These are phyloP conservation scores for Euura lappo DNA, from an alignment of 1,140 invertebrate genomes.

Conservation along the genomic window DNA sequence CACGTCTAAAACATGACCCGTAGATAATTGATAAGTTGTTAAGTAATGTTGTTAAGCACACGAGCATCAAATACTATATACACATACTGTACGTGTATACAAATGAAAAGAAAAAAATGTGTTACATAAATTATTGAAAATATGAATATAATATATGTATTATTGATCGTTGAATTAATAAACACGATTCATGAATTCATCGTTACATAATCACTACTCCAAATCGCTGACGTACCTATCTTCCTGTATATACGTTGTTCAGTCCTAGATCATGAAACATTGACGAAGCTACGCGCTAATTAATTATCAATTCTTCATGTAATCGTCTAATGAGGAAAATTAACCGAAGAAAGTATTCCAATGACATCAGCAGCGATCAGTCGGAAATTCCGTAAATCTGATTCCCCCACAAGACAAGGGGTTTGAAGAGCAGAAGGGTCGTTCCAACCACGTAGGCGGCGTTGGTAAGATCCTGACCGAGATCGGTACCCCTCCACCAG, in stretches of 20 bases:
- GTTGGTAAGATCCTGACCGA: slow-evolving; percentile 40
- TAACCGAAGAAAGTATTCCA: too few relatives aligned
- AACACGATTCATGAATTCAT: slow-evolving; percentile 38
- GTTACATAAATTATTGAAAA: slow-evolving; percentile 40
- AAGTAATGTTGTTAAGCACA: slow-evolving; percentile 2
- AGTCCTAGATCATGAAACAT: too few relatives aligned
- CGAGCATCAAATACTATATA: neutral
- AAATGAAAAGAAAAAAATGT: slow-evolving; percentile 38
- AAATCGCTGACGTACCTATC: neutral
- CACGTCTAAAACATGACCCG: neutral
- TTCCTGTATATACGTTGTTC: neutral
- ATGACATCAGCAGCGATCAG: too few relatives aligned
- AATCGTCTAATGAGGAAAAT: too few relatives aligned
- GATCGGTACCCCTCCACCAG: slow-evolving; percentile 40
- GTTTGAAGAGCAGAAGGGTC: slow-evolving; percentile 44
- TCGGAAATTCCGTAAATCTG: too few relatives aligned
- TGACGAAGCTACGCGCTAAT: too few relatives aligned
- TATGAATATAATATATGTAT: slow-evolving; percentile 39
- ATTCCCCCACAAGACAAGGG: too few relatives aligned
- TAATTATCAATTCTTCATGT: too few relatives aligned
- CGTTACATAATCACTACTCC: neutral
- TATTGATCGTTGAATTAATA: slow-evolving; percentile 44
- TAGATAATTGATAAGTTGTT: neutral
- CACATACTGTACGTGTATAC: slow-evolving; percentile 21
- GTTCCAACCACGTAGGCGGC: slow-evolving; percentile 45